Evolutionary conservation across 2,113 vertebrate genomes (phyloP), one percentile per base, ranked within the genome.

Genomic region (Malurus melanocephalus): DNA sequence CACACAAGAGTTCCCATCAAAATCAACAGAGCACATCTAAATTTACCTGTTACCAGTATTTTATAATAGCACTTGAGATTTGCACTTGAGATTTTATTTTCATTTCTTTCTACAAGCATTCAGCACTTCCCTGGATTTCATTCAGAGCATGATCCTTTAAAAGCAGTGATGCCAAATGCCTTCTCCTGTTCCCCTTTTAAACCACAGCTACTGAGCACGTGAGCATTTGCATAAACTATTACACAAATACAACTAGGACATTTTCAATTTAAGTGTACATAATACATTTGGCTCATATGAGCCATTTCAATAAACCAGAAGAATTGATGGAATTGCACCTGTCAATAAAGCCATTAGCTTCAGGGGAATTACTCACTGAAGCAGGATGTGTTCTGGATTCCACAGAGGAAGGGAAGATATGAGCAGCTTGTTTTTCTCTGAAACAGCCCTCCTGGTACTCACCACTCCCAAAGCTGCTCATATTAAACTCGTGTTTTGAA

Each of bases 341-440:
- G 83, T 94, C 90, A 84, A 79, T 93, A 84, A 92, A 88, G 38
- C 61, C 28, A 61, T 80, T 93, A 81, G 69, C 77, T 94, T 78
- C 59, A 64, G 62, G 80, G 73, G 24, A 86, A 74, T 80, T 88
- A 28, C n/a, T 75, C 45, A 56, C 26, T 56, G 69, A 83, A 75
- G 76, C 1, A 3, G 35, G 77, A 80, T 80, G 40, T 74, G 42
- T 38, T 94, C 90, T 86, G 53, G n/a, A 72, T 88, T 93, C 57
- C 53, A 86, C 49, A 46, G 74, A 81, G 53, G 33, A 83, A 80
- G 32, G n/a, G 57, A 81, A 72, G 32, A 52, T 61, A 65, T 7
- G 17, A 94, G 33, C 49, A 21, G 24, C 32, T 68, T 90, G 49
- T 75, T 60, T 80, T 78, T 74, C 73, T 72, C 45, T 75, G 57